Percentiles rank a stretch among this genome's conserved stretches.
These are phyloP conservation scores for Silurus meridionalis DNA, from an alignment of 2,113 vertebrate species.

Conservation along the genomic window DNA sequence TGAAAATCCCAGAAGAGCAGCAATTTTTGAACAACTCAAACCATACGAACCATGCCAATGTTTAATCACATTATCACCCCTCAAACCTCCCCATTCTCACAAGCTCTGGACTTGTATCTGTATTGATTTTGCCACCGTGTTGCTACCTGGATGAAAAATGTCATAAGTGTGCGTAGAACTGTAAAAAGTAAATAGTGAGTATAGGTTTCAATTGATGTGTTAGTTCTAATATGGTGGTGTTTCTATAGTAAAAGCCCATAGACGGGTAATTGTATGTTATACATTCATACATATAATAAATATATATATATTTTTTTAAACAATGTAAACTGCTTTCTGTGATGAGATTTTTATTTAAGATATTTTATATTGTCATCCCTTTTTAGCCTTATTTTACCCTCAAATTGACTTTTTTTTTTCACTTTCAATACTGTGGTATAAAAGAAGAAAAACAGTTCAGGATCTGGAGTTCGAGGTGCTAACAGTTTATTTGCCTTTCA, in stretches of 20 bases:
- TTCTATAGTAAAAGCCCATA: background rate
- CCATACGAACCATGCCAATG: background rate
- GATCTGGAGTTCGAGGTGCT: background rate
- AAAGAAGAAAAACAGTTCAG: background rate
- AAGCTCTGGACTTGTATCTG: background rate
- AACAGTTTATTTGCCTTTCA: too few relatives aligned
- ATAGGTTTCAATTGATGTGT: background rate
- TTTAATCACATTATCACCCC: background rate
- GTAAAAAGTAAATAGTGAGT: background rate
- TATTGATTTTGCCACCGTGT: background rate
- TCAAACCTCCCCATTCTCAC: background rate
- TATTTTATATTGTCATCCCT: background rate
- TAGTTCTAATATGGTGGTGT: background rate
- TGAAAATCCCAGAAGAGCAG: background rate
- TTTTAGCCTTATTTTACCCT: background rate
- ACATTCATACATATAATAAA: too few relatives aligned
- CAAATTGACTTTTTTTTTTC: background rate
- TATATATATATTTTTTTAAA: too few relatives aligned
- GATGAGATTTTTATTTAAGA: background rate
- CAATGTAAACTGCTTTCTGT: too few relatives aligned
- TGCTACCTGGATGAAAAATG: background rate
- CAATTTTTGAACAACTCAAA: background rate
- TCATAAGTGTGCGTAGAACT: background rate
- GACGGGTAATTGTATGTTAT: background rate
- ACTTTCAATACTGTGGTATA: background rate